phyloP scores from a whole-genome alignment of 2,888 invertebrate species.

The Lithophane semibrunnea region DNA sequence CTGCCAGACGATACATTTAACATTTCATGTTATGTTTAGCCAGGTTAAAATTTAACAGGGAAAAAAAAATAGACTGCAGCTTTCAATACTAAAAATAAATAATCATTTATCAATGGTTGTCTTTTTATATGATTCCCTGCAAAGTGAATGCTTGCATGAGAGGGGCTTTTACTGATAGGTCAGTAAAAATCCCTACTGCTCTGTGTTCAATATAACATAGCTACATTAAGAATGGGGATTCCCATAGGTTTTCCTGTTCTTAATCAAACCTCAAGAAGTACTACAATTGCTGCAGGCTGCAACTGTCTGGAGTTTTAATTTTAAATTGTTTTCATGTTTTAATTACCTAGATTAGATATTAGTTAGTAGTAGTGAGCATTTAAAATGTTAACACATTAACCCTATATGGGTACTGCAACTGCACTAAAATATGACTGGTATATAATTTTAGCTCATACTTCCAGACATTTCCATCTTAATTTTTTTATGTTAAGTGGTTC shows the following conservation, averaged over 20 bases:
- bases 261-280: background rate
- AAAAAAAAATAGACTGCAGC: background rate
- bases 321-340: background rate
- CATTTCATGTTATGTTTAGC: background rate
- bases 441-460: background rate
- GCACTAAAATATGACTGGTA: background rate
- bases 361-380: background rate
- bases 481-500: background rate
- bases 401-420: background rate
- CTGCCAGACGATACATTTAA: conserved; percentile 81
- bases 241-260: conserved; percentile 38
- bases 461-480: background rate
- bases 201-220: background rate
- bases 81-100: background rate
- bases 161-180: background rate
- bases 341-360: background rate
- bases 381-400: background rate
- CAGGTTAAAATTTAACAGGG: background rate
- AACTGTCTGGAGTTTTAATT: background rate
- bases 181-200: background rate
- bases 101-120: background rate
- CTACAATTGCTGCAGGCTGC: background rate
- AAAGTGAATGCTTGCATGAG: background rate
- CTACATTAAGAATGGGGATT: conserved; percentile 8
- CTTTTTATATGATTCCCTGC: background rate